A percentile compares a stretch with the other conserved stretches of the same genome.
phyloP scores from a whole-genome alignment of 1,140 invertebrate species.

The Trichomalopsis sarcophagae region DNA sequence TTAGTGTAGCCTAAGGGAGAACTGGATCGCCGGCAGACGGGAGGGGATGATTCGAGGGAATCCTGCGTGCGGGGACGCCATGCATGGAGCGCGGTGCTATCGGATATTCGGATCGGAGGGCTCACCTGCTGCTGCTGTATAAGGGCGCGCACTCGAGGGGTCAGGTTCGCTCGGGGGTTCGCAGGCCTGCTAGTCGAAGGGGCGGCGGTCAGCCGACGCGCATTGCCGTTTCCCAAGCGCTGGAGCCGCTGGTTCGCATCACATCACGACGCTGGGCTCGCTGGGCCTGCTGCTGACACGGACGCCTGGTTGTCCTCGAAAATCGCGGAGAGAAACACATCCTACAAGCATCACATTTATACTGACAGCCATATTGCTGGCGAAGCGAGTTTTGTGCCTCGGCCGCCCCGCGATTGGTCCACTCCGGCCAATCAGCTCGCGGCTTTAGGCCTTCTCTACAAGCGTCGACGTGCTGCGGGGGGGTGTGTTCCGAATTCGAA shows the following conservation, averaged over 20 bases:
- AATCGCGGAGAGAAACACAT: constrained; percentile 86
- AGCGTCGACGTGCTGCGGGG: background rate
- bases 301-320: constrained; percentile 65
- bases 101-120: background rate
- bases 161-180: background rate
- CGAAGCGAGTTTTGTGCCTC: constrained; percentile 84
- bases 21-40: background rate
- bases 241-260: constrained; percentile 64
- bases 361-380: constrained; percentile 90
- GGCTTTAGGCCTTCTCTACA: background rate
- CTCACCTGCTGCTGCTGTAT: background rate
- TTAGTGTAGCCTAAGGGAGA: background rate
- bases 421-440: background rate
- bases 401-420: constrained; percentile 78
- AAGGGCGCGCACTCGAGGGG: background rate
- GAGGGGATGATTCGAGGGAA: background rate
- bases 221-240: constrained; percentile 69
- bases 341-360: constrained; percentile 88
- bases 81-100: background rate
- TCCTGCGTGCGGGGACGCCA: background rate
- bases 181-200: background rate
- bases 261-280: constrained; percentile 60
- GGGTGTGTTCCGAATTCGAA: no score
- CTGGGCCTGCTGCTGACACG: constrained; percentile 56
- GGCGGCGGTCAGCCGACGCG: constrained; percentile 67